phyloP scores from a whole-genome alignment of 2,888 invertebrate species.

The Eudasyphora cyanicolor region DNA sequence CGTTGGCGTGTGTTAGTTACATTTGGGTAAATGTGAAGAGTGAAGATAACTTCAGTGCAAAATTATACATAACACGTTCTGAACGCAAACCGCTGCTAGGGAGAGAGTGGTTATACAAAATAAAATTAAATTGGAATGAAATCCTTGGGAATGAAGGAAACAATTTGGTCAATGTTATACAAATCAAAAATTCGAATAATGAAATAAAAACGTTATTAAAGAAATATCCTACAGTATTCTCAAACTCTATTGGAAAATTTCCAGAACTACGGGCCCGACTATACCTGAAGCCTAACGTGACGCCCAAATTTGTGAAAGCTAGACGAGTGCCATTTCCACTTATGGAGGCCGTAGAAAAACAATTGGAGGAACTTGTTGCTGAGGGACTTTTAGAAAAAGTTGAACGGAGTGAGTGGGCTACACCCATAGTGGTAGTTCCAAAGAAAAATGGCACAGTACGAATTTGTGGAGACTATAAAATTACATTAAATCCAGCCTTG shows the following conservation, averaged over 20 bases:
- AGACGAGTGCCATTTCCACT: slow-evolving; percentile 10
- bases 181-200: not conserved
- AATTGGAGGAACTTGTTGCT: slow-evolving; percentile 23
- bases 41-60: slow-evolving; percentile 6
- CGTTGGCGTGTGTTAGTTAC: slow-evolving; percentile 34
- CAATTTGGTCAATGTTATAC: not conserved
- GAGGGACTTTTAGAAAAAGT: slow-evolving; percentile 44
- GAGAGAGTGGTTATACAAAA: slow-evolving; percentile 47
- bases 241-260: not conserved
- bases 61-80: slow-evolving; percentile 54
- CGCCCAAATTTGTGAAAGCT: slow-evolving; percentile 35
- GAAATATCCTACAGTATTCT: slow-evolving; percentile 7
- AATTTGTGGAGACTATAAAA: slow-evolving; percentile 63
- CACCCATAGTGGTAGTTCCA: slow-evolving; percentile 71
- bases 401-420: slow-evolving; percentile 70
- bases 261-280: not conserved
- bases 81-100: slow-evolving; percentile 57
- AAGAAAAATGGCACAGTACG: slow-evolving; percentile 69
- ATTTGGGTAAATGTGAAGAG: slow-evolving; percentile 32
- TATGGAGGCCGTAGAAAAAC: slow-evolving; percentile 30
- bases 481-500: slow-evolving; percentile 69
- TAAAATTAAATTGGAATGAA: slow-evolving; percentile 46
- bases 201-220: not conserved
- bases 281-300: not conserved
- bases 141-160: not conserved